phyloP scores from a whole-genome alignment of 2,888 invertebrate genomes.

The Bugula neritina region DNA sequence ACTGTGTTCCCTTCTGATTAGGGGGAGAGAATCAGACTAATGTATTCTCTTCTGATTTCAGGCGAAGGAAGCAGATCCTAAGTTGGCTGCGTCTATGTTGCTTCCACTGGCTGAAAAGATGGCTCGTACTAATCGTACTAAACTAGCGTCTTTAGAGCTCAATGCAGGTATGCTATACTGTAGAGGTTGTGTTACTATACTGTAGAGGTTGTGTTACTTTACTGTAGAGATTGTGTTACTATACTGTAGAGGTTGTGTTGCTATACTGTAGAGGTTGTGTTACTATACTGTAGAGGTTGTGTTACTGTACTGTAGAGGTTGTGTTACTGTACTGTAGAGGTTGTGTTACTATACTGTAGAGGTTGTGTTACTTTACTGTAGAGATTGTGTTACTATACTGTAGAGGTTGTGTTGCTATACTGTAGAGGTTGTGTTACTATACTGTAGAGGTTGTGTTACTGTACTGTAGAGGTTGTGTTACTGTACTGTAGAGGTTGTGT shows the following conservation, averaged over 20 bases:
- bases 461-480: conserved; percentile 35
- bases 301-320: not conserved
- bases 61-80: conserved; percentile 36
- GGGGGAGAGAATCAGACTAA: too few relatives aligned
- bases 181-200: not conserved
- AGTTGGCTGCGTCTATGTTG: conserved; percentile 62
- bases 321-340: too few relatives aligned
- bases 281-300: conserved; percentile 59
- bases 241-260: not conserved
- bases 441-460: conserved; percentile 75
- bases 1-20: too few relatives aligned
- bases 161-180: conserved; percentile 61
- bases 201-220: too few relatives aligned
- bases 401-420: too few relatives aligned
- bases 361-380: conserved; percentile 66
- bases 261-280: conserved; percentile 65
- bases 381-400: not conserved
- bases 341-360: conserved; percentile 56
- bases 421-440: not conserved
- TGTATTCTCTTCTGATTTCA: not conserved
- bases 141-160: conserved; percentile 74
- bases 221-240: too few relatives aligned
- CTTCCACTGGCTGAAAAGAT: conserved; percentile 85
- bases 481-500: not conserved
- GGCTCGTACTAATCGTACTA: conserved; percentile 80